Percentiles rank a stretch among this genome's conserved stretches.
phyloP scores from a whole-genome alignment of 1,140 invertebrate genomes.

The Ruditapes philippinarum region DNA sequence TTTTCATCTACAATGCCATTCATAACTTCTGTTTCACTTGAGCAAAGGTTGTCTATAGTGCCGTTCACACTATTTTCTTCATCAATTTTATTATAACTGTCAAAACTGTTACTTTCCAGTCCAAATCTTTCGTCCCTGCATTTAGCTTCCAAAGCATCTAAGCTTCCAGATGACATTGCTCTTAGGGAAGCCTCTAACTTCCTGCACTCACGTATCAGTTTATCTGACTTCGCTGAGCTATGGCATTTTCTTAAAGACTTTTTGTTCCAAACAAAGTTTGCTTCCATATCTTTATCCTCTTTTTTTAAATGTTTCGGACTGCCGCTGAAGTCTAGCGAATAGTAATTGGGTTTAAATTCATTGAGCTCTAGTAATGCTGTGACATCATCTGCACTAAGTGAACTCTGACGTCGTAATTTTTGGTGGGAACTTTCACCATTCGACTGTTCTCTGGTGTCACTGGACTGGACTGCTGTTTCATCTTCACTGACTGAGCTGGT shows the following conservation, averaged over 20 bases:
- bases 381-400: conserved; percentile 36
- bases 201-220: conserved; percentile 69
- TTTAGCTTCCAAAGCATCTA: conserved; percentile 35
- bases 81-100: not conserved
- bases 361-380: conserved; percentile 42
- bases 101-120: not conserved
- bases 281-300: not conserved
- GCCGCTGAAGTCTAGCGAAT: conserved; percentile 51
- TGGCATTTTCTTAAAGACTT: not conserved
- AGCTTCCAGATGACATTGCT: conserved; percentile 68
- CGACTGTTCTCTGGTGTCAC: not conserved
- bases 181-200: conserved; percentile 73
- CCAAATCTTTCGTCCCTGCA: not conserved
- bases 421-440: not conserved
- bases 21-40: not conserved
- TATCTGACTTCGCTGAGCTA: not conserved
- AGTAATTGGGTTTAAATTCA: conserved; percentile 61
- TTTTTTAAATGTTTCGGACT: conserved; percentile 1
- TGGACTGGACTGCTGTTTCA: conserved; percentile 56
- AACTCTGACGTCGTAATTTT: not conserved
- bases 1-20: conserved; percentile 11
- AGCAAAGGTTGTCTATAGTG: not conserved
- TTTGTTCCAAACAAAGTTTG: conserved; percentile 10
- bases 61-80: not conserved
- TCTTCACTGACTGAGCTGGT: conserved; percentile 78